phyloP scores from a whole-genome alignment of 2,888 invertebrate species.

The Cerceris rybyensis region DNA sequence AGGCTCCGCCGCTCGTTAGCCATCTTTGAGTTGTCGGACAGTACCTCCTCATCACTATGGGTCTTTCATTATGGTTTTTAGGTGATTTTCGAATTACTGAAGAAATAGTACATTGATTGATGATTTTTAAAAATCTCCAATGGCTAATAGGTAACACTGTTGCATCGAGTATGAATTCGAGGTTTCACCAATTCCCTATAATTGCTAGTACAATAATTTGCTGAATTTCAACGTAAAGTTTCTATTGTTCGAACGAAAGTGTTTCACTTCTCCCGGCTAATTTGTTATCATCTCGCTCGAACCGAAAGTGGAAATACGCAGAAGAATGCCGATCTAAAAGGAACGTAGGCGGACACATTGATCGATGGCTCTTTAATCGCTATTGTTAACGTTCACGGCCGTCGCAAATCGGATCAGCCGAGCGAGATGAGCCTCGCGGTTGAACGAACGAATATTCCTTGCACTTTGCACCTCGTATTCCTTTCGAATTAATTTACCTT shows the following conservation, averaged over 20 bases:
- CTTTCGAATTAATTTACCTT: background rate
- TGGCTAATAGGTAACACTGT: too few relatives aligned
- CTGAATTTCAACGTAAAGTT: background rate
- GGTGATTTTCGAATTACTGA: too few relatives aligned
- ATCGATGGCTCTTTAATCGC: slow-evolving; percentile 72
- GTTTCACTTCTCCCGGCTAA: slow-evolving; percentile 36
- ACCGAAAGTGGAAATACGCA: slow-evolving; percentile 44
- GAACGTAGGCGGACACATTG: slow-evolving; percentile 70
- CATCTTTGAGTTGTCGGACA: too few relatives aligned
- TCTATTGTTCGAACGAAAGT: background rate
- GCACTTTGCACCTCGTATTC: slow-evolving; percentile 10
- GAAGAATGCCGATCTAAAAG: slow-evolving; percentile 51
- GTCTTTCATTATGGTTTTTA: too few relatives aligned
- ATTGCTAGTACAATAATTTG: too few relatives aligned
- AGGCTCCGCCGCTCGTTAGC: too few relatives aligned
- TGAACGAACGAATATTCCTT: slow-evolving; percentile 45
- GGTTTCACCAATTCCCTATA: too few relatives aligned
- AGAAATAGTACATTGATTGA: too few relatives aligned
- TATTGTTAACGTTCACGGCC: slow-evolving; percentile 69
- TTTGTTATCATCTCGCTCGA: slow-evolving; percentile 47
- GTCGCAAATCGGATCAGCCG: slow-evolving; percentile 71
- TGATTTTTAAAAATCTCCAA: too few relatives aligned
- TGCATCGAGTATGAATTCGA: too few relatives aligned
- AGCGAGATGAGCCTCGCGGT: slow-evolving; percentile 67
- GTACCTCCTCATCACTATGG: too few relatives aligned